Evolutionary conservation across 2,888 invertebrate species (phyloP), one percentile per base, ranked within the genome.

Genomic region (Tetrapedia diversipes): DNA sequence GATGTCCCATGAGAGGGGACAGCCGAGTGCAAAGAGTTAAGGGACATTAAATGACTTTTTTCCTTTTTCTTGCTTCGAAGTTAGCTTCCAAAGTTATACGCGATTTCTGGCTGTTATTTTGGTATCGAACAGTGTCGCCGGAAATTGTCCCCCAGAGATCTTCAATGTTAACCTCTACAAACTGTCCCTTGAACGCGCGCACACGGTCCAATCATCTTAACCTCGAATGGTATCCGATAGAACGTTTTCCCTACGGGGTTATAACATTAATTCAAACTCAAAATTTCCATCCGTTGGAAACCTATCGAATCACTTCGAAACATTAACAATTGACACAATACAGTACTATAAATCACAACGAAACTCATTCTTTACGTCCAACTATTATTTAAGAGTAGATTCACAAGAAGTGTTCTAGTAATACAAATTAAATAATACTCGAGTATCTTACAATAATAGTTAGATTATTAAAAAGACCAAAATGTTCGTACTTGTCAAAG

Each of bases 141-240:
- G 51, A 63, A 49, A 80, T 80, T 75, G 68, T 61, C 39, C 78
- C 37, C 71, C 45, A n/a, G 78, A 63, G 80, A 72, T 45, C 63
- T 49, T 69, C 78, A 75, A 66, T 69, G 68, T 75, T 72, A 59
- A 78, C 67, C 77, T 77, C 47, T 29, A 53, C 32, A 63, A 77
- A 71, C 59, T 64, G 67, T 51, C 54, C 63, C 54, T 60, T 43
- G 37, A 67, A 51, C 43, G 56, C 53, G 51, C 70, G 65, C 64
- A 67, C 70, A 54, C 69, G 68, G 60, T 75, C 63, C 78, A 75
- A 78, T 80, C 75, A 80, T 34, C 32, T 61, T 61, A 29, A 29
- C 66, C 54, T 65, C 16, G 27, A 24, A 32, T 61, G 32, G 19
- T 22, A 45, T 49, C 56, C 19, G 67, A 53, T 59, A 7, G 32